Evolutionary conservation across 2,888 invertebrate genomes (phyloP).

Genomic region (Ochropleura leucogaster): DNA sequence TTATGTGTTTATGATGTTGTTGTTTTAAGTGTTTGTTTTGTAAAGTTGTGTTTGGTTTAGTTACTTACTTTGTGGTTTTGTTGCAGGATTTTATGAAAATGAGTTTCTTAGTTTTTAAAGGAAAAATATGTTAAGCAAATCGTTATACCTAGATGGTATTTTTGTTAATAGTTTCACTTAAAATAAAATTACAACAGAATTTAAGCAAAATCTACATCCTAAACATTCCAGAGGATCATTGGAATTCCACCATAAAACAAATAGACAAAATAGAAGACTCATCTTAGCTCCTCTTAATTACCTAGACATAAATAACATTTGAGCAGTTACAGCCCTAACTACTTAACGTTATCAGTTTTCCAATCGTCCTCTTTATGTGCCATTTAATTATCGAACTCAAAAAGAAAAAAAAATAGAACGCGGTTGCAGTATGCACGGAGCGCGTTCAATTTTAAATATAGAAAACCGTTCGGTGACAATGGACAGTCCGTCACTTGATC

Average conservation of each 20-base stretch:
- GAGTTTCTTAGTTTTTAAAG: not conserved
- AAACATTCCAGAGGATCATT: not conserved
- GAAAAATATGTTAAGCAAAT: not conserved
- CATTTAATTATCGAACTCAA: constrained; percentile 80
- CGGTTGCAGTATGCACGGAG: constrained; percentile 78
- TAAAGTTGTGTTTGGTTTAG: not conserved
- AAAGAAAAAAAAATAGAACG: constrained; percentile 68
- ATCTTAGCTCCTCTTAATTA: constrained; percentile 49
- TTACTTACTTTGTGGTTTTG: not conserved
- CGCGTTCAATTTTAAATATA: constrained; percentile 86
- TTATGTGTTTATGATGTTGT: constrained; percentile 34
- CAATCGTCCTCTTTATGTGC: constrained; percentile 77
- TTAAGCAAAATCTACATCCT: not conserved
- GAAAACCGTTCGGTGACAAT: constrained; percentile 80
- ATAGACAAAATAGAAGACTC: constrained; percentile 25
- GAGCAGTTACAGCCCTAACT: constrained; percentile 66
- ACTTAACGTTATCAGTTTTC: constrained; percentile 75
- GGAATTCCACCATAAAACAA: constrained; percentile 2
- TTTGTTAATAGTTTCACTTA: not conserved
- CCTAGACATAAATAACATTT: constrained; percentile 65
- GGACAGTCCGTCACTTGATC: constrained; percentile 81
- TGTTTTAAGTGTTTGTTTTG: constrained; percentile 31
- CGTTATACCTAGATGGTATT: not conserved
- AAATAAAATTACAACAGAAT: not conserved
- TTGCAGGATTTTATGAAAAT: not conserved